A percentile compares a stretch with the other conserved stretches of the same genome.
Conservation (phyloP, 2,797 vertebrate species). For the Lemur catta region DNA sequence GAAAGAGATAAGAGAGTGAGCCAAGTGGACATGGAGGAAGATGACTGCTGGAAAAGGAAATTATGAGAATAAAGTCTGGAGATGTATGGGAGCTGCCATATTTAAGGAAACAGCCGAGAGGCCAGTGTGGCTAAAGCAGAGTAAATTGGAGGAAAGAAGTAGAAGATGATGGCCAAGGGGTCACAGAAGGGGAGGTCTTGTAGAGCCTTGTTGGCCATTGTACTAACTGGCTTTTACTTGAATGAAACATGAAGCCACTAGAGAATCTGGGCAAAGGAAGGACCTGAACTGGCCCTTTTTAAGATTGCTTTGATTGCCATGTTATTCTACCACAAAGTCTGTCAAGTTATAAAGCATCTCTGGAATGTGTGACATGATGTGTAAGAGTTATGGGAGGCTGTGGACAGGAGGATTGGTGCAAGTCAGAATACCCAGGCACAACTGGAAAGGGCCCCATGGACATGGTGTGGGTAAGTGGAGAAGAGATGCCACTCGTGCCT, state of each 20-base stretch:
- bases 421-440: not conserved
- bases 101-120: not conserved
- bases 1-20: not conserved
- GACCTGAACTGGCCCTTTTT: not conserved
- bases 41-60: not conserved
- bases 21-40: not conserved
- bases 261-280: not conserved
- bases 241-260: not conserved
- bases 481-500: not conserved
- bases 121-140: not conserved
- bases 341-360: not conserved
- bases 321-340: not conserved
- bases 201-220: not conserved
- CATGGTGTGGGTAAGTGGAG: not conserved
- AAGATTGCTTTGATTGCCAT: not conserved
- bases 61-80: not conserved
- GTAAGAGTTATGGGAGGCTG: not conserved
- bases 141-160: not conserved
- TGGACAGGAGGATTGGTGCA: not conserved
- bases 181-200: not conserved
- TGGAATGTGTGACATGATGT: not conserved
- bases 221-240: not conserved
- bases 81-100: not conserved
- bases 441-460: not conserved
- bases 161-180: not conserved